These are phyloP conservation scores for Carassius gibelio DNA, from an alignment of 2,113 vertebrate species.

Conservation along the genomic window DNA sequence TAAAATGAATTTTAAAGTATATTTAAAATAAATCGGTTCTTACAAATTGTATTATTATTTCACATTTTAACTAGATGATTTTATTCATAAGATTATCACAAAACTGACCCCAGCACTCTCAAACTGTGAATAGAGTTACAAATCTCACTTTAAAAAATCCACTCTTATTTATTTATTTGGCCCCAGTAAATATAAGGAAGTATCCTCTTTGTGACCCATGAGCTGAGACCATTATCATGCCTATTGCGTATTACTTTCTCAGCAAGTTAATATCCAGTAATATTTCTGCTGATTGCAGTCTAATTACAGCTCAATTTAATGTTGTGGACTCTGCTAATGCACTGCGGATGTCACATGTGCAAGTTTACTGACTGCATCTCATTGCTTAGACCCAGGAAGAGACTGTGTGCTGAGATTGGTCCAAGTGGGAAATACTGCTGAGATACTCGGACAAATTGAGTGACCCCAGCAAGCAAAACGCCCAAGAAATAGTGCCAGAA, in stretches of 20 bases:
- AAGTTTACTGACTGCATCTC: background rate
- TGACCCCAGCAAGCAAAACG: background rate
- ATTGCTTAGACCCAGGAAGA: background rate
- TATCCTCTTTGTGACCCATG: background rate
- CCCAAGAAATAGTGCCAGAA: background rate
- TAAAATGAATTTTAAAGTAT: background rate
- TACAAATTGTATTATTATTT: background rate
- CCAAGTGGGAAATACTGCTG: background rate
- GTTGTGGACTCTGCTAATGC: constrained; percentile 13
- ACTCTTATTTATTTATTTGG: background rate
- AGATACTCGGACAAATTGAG: background rate
- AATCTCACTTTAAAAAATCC: background rate
- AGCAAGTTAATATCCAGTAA: constrained; percentile 21
- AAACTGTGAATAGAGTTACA: background rate
- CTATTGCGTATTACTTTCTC: background rate
- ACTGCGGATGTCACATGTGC: background rate
- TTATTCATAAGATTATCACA: background rate
- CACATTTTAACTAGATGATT: background rate
- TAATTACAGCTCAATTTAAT: background rate
- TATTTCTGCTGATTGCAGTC: background rate
- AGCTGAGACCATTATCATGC: background rate
- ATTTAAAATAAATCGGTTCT: background rate
- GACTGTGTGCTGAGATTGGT: background rate
- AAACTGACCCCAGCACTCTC: background rate
- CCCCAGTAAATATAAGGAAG: background rate